Percentiles rank a stretch among this genome's conserved stretches.
Evolutionary conservation across 1,140 invertebrate species (phyloP).

Genomic region (Kradibia gibbosae): DNA sequence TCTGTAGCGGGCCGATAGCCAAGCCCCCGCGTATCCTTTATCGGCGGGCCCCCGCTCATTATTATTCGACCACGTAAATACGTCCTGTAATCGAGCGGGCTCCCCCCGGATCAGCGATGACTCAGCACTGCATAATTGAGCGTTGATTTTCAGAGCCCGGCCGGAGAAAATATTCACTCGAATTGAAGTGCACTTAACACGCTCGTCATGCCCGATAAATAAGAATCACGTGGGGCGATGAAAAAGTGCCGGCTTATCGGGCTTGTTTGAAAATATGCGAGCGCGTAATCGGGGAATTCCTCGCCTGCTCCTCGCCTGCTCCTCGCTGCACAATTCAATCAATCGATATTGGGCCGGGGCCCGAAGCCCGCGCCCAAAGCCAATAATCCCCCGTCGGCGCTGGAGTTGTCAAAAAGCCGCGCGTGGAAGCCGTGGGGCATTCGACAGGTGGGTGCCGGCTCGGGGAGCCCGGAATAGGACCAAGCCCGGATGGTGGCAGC

Average conservation of each 20-base stretch:
- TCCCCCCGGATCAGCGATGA: neutral
- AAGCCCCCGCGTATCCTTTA: no score
- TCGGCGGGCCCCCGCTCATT: no score
- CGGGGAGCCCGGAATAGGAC: neutral
- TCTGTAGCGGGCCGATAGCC: no score
- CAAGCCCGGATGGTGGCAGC: neutral
- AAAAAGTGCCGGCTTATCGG: neutral
- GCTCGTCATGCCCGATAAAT: neutral
- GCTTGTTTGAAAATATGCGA: neutral
- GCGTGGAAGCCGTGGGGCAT: neutral
- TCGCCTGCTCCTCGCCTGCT: no score
- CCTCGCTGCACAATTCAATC: neutral
- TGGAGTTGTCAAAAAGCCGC: neutral
- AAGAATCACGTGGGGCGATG: neutral
- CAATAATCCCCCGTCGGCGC: neutral
- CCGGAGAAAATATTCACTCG: neutral
- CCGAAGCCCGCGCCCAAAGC: no score
- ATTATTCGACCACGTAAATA: neutral
- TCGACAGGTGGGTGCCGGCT: neutral
- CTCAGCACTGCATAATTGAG: neutral
- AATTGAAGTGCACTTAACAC: neutral
- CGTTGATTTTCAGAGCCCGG: neutral
- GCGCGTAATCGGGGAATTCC: neutral
- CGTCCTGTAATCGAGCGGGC: neutral
- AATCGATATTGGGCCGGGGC: neutral